A percentile compares a stretch with the other conserved stretches of the same genome.
Conservation (phyloP, 2,113 vertebrate species). For the Nannobrachium achirus region DNA sequence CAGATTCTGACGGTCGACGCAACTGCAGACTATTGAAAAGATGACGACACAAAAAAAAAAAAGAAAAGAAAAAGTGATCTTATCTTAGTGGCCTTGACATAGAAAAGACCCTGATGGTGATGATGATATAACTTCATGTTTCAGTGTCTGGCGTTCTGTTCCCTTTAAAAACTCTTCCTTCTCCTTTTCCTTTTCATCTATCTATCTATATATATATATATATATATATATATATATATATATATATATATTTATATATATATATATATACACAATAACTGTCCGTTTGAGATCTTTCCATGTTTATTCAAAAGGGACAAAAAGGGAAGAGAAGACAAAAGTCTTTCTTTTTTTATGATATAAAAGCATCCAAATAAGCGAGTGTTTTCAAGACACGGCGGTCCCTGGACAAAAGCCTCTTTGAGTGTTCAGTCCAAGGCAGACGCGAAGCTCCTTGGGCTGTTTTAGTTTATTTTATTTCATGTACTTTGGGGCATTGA, state of each 20-base stretch:
- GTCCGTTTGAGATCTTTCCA: constrained; percentile 52
- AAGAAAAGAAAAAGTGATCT: constrained; percentile 73
- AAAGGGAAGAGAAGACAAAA: constrained; percentile 77
- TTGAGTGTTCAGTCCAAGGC: constrained; percentile 26
- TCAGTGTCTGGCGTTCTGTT: constrained; percentile 46
- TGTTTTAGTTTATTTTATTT: constrained; percentile 22
- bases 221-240: too few species aligned
- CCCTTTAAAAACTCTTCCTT: constrained; percentile 12
- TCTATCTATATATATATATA: too few species aligned
- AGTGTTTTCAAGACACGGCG: constrained; percentile 34
- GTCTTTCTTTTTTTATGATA: constrained; percentile 44
- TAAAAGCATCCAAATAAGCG: constrained; percentile 39
- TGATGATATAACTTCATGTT: constrained; percentile 53
- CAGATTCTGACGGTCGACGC: constrained; percentile 60
- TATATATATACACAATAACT: too few species aligned
- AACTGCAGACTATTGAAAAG: constrained; percentile 51
- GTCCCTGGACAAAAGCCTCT: constrained; percentile 75
- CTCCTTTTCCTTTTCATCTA: background rate
- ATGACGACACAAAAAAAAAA: too few species aligned
- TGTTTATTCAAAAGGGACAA: constrained; percentile 77
- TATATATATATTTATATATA: too few species aligned
- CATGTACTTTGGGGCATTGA: constrained; percentile 87
- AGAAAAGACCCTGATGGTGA: constrained; percentile 68
- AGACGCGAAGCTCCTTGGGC: too few species aligned
- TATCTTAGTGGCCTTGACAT: constrained; percentile 80